phyloP scores from a whole-genome alignment of 2,113 vertebrate genomes.

The Psophia crepitans region DNA sequence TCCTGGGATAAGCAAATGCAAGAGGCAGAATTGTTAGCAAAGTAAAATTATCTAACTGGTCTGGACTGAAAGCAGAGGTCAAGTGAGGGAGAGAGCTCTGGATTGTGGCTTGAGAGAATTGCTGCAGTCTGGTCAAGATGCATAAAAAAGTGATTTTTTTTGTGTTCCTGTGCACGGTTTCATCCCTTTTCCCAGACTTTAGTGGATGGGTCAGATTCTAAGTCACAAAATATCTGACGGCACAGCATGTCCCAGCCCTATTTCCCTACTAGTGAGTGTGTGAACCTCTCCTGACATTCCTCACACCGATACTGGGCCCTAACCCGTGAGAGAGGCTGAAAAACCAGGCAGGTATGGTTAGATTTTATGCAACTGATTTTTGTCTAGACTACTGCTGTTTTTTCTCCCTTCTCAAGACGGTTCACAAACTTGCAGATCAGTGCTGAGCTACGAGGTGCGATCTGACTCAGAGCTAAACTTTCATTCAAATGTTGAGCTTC shows the following conservation, averaged over 20 bases:
- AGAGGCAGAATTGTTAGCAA: neutral
- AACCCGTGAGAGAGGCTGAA: neutral
- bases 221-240: neutral
- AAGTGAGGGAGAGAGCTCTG: neutral
- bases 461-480: constrained; percentile 47
- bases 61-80: neutral
- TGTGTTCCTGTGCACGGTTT: neutral
- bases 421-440: neutral
- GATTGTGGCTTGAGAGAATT: neutral
- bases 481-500: neutral
- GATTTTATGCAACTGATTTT: constrained; percentile 27
- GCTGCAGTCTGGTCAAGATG: neutral
- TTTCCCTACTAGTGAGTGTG: neutral
- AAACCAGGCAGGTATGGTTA: neutral
- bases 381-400: neutral
- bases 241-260: neutral
- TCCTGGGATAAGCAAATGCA: neutral
- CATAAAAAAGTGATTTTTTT: neutral
- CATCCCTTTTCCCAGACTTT: neutral
- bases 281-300: neutral
- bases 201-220: neutral
- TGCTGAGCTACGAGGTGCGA: neutral
- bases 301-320: neutral
- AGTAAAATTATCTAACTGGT: neutral
- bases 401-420: neutral